These are phyloP conservation scores for Calameuta pallipes DNA, from an alignment of 2,888 invertebrate genomes.

Conservation along the genomic window DNA sequence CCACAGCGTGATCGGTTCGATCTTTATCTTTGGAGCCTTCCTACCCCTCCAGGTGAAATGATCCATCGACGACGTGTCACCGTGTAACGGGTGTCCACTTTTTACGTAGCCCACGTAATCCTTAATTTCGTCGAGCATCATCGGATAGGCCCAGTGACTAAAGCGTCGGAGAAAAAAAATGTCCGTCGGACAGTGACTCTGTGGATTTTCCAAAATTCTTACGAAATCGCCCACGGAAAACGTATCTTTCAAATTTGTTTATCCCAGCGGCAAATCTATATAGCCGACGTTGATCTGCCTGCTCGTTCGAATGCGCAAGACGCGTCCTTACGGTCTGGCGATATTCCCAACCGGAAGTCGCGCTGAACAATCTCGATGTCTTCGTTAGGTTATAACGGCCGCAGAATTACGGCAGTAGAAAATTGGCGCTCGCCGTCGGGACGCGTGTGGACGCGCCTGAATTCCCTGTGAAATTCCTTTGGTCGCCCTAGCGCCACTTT, in stretches of 20 bases:
- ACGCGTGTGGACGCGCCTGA: neutral
- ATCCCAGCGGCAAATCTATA: neutral
- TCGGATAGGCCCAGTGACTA: slow-evolving; percentile 34
- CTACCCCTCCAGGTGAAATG: neutral
- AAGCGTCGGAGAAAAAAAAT: slow-evolving; percentile 5
- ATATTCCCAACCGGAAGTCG: slow-evolving; percentile 16
- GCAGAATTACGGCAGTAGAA: neutral
- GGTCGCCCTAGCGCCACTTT: too few species aligned
- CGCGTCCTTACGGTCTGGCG: slow-evolving; percentile 8
- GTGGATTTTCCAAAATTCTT: neutral
- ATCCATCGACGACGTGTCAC: slow-evolving; percentile 13
- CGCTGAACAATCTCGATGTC: neutral
- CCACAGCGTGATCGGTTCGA: neutral
- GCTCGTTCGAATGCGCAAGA: neutral
- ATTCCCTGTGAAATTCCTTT: neutral
- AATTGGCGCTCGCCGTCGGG: neutral
- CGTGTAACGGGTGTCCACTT: neutral
- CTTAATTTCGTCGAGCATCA: slow-evolving; percentile 9
- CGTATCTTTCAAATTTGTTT: neutral
- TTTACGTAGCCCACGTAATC: slow-evolving; percentile 33
- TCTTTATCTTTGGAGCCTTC: neutral
- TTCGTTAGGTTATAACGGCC: neutral
- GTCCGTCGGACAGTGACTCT: neutral
- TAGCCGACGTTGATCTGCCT: neutral
- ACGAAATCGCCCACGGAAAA: neutral